These are phyloP conservation scores for Macropis europaea DNA, from an alignment of 2,888 invertebrate genomes.

Conservation along the genomic window DNA sequence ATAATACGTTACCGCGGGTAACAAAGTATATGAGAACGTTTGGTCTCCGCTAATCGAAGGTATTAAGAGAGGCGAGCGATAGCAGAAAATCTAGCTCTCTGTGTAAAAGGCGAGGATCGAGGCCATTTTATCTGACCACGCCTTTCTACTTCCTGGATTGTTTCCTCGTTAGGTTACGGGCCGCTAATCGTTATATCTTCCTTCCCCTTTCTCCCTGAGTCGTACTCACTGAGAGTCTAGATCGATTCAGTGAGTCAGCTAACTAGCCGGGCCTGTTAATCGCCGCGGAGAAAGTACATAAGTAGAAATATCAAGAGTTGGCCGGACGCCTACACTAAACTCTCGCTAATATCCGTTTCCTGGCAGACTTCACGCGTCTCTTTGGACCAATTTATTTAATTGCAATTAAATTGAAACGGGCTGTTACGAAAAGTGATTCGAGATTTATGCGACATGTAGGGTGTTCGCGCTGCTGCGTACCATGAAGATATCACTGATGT, in stretches of 20 bases:
- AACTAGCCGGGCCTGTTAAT: constrained; percentile 35
- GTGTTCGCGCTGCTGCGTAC: too few species aligned
- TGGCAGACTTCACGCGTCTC: neutral
- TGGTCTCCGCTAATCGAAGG: constrained; percentile 17
- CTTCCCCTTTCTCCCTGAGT: constrained; percentile 16
- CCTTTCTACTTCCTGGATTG: constrained; percentile 54
- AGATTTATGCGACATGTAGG: too few species aligned
- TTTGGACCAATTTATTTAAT: too few species aligned
- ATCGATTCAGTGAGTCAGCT: constrained; percentile 50
- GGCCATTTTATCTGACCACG: constrained; percentile 55
- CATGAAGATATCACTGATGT: too few species aligned
- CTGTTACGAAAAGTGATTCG: too few species aligned
- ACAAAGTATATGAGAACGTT: neutral
- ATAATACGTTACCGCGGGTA: neutral
- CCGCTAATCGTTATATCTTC: constrained; percentile 56
- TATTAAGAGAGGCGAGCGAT: constrained; percentile 8
- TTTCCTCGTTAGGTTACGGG: constrained; percentile 52
- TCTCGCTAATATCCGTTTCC: constrained; percentile 23
- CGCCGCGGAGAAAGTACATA: constrained; percentile 4
- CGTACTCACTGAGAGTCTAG: constrained; percentile 27
- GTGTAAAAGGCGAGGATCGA: constrained; percentile 27
- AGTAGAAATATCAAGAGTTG: constrained; percentile 21
- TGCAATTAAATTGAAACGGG: too few species aligned
- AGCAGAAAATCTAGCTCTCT: neutral
- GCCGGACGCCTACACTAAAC: constrained; percentile 7